Conservation (phyloP, 2,113 vertebrate genomes). For the Lipophrys pholis region DNA sequence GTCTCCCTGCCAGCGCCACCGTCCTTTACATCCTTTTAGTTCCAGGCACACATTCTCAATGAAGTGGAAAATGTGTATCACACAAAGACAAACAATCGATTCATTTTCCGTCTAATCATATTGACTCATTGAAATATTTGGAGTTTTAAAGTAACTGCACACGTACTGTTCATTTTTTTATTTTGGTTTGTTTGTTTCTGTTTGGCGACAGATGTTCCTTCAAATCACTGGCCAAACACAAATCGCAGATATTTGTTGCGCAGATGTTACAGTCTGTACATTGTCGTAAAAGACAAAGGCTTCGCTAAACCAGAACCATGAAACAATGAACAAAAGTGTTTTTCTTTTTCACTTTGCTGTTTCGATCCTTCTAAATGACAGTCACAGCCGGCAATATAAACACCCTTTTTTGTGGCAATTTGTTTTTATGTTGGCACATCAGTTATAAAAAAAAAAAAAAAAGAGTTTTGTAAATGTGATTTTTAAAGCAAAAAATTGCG, state of each 20-base stretch:
- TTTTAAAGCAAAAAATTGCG: too few species aligned
- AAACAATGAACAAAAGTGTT: too few species aligned
- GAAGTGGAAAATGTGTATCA: too few species aligned
- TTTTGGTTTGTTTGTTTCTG: neutral
- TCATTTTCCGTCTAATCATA: neutral
- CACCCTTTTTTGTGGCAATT: too few species aligned
- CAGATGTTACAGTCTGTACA: neutral
- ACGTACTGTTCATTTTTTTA: neutral
- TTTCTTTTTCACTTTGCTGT: neutral
- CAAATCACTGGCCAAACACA: neutral
- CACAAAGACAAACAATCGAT: too few species aligned
- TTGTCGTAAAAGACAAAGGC: too few species aligned
- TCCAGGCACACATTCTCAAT: too few species aligned
- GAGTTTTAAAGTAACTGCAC: neutral
- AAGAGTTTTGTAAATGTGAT: too few species aligned
- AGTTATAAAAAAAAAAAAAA: too few species aligned
- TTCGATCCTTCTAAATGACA: neutral
- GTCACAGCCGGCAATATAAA: neutral
- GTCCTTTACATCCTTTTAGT: conserved; percentile 23
- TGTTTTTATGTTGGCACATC: too few species aligned
- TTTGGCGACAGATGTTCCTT: neutral
- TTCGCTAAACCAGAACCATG: too few species aligned
- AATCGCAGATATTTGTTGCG: neutral
- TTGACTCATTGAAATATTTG: neutral
- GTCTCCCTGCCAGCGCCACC: conserved; percentile 23